Evolutionary conservation across 2,113 vertebrate species (phyloP).

Genomic region (Pampusana beccarii): DNA sequence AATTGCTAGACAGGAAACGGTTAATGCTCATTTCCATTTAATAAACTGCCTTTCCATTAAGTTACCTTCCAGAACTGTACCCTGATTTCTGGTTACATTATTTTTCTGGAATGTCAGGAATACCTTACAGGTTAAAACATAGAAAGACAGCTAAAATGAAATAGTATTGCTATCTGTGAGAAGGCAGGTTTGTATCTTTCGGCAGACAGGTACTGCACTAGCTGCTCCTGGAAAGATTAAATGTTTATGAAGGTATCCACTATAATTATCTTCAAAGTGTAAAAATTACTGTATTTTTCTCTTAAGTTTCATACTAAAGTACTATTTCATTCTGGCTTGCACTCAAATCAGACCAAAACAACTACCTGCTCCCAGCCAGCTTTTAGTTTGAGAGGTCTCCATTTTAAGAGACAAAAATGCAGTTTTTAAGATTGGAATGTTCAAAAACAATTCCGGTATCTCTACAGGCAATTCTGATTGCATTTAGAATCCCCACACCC

Average conservation of each 20-base stretch:
- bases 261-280: background rate
- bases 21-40: background rate
- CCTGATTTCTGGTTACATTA: background rate
- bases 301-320: background rate
- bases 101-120: background rate
- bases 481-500: background rate
- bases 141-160: background rate
- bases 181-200: background rate
- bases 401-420: background rate
- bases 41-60: background rate
- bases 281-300: background rate
- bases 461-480: background rate
- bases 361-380: background rate
- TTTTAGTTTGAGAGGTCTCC: background rate
- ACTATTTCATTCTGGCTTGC: background rate
- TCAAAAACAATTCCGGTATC: background rate
- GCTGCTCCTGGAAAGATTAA: background rate
- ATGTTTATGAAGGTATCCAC: background rate
- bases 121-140: background rate
- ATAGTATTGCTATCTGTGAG: background rate
- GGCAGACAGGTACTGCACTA: background rate
- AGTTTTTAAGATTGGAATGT: background rate
- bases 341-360: background rate
- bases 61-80: background rate
- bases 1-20: background rate